Evolutionary conservation across 2,888 invertebrate species (phyloP).

Genomic region (Plebejus anna): DNA sequence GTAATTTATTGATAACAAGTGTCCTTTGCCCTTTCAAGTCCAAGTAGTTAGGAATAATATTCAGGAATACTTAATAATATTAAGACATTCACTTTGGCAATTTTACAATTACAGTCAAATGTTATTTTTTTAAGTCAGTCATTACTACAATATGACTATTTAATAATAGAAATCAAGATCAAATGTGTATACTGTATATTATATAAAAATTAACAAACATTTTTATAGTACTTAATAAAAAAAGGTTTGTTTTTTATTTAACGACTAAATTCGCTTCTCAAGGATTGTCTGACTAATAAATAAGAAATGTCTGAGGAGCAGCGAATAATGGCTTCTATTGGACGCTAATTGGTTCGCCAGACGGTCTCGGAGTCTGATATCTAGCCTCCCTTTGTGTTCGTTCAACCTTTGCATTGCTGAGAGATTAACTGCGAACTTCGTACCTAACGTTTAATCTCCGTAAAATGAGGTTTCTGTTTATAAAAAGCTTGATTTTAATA

Average conservation of each 20-base stretch:
- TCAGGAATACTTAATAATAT: not conserved
- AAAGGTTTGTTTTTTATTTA: constrained; percentile 26
- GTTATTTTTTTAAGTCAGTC: not conserved
- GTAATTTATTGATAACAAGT: constrained; percentile 1
- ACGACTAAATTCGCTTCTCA: constrained; percentile 55
- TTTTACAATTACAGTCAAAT: not conserved
- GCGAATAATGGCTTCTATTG: constrained; percentile 63
- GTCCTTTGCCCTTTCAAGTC: not conserved
- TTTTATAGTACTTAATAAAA: not conserved
- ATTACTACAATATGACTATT: not conserved
- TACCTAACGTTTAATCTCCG: constrained; percentile 2
- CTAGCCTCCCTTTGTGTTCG: constrained; percentile 40
- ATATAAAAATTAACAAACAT: not conserved
- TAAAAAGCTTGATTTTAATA: not conserved
- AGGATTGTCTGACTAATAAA: constrained; percentile 51
- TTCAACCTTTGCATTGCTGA: constrained; percentile 30
- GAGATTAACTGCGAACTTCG: constrained; percentile 4
- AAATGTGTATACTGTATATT: not conserved
- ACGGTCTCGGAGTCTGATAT: constrained; percentile 51
- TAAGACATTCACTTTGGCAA: not conserved
- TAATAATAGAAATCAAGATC: not conserved
- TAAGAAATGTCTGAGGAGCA: constrained; percentile 58
- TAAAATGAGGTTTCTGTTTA: not conserved
- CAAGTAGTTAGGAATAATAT: not conserved
- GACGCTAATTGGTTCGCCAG: constrained; percentile 67